Evolutionary conservation across 37 sponge, comb jelly and placozoan species (phyloP), one percentile per base, ranked within the genome.

Genomic region (Chondrilla cf. caribensis): DNA sequence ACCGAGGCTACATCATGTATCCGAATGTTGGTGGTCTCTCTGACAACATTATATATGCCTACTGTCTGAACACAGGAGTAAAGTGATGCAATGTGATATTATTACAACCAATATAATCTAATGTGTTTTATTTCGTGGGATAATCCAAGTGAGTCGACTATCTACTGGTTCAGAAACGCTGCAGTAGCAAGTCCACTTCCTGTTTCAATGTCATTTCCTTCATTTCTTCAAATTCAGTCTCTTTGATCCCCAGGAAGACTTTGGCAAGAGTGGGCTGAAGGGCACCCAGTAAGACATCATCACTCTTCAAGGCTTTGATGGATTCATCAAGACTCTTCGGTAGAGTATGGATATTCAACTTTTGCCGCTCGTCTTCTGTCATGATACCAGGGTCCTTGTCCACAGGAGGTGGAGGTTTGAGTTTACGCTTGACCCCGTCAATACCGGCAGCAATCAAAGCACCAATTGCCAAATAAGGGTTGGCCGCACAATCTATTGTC

Each of bases 391-490:
- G 87, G 51, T 86, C 87, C 29, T 54, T 26, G 35, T 79, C 37
- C 1, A 72, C 9, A 4, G 59, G 77, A 21, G 70, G 75, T 18
- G 82, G 60, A 25, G 68, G 73, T 19, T 51, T 72, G 5, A 86
- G 81, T 41, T 81, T 70, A 28, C 80, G 58, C 47, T 72, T 26
- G 15, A 86, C 58, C 22, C 87, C 87, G 68, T 86, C 82, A 70
- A 86, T 83, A 51, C 87, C 87, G 22, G 87, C 75, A 35, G 82
- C 81, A 28, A 86, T 73, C 2, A 81, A 15, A 29, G 81, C 81
- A 8, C 82, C 87, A 58, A 86, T 54, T 26, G 82, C 87, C 11
- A 81, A n/a, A 58, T 81, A 86, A 6, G 87, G 87, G 37, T 86
- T 86, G 57, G 75, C 81, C 70, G 57, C 40, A 11, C 76, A 59